These are phyloP conservation scores for Hanleya hanleyi DNA, from an alignment of 2,888 invertebrate species.

Conservation along the genomic window DNA sequence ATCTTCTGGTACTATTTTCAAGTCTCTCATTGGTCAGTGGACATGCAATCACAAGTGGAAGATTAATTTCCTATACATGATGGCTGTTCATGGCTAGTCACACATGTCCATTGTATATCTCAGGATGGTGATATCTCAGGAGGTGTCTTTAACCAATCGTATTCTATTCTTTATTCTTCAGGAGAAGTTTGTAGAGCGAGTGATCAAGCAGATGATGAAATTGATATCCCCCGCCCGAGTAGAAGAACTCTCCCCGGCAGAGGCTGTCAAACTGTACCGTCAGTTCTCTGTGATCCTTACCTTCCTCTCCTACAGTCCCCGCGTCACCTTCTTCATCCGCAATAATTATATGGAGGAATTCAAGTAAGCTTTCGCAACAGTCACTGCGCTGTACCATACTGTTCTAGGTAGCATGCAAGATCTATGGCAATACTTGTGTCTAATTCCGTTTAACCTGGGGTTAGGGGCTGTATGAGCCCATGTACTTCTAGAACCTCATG, in stretches of 20 bases:
- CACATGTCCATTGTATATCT: background rate
- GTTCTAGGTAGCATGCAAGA: too few relatives aligned
- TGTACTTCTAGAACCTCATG: too few relatives aligned
- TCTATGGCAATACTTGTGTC: too few relatives aligned
- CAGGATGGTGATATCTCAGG: too few relatives aligned
- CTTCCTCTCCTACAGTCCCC: conserved; percentile 60
- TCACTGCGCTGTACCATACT: too few relatives aligned
- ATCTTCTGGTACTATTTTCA: too few relatives aligned
- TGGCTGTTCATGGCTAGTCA: background rate
- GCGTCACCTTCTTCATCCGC: conserved; percentile 51
- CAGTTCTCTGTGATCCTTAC: conserved; percentile 64
- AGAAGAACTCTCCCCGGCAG: conserved; percentile 56
- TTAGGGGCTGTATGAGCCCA: too few relatives aligned
- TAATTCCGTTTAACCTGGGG: too few relatives aligned
- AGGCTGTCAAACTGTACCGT: conserved; percentile 63
- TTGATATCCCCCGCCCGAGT: conserved; percentile 53
- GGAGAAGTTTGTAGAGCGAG: conserved; percentile 65
- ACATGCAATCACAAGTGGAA: background rate
- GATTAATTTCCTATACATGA: too few relatives aligned
- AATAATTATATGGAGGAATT: conserved; percentile 69
- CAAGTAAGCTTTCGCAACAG: too few relatives aligned
- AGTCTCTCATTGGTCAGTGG: too few relatives aligned
- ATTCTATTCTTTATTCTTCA: conserved; percentile 24
- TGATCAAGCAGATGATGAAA: conserved; percentile 58
- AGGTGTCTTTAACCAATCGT: background rate